Conservation (phyloP, 2,888 invertebrate species). For the Eumerus sabulonum region DNA sequence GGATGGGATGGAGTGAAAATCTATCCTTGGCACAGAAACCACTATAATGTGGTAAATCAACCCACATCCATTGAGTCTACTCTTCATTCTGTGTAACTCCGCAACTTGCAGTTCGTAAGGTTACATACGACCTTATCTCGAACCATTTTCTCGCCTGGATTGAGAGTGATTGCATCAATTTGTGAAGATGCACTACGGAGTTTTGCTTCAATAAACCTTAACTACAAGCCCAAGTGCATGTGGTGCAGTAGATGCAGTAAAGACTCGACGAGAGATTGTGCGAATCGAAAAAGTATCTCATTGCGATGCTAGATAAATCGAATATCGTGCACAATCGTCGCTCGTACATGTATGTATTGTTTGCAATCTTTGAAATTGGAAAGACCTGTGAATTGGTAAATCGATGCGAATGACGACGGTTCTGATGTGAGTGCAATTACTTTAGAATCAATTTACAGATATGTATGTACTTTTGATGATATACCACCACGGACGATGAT, state of each 20-base stretch:
- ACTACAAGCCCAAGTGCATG: slow-evolving; percentile 12
- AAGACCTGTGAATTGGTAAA: slow-evolving; percentile 59
- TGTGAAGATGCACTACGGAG: slow-evolving; percentile 51
- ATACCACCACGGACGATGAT: too few relatives aligned
- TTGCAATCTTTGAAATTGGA: slow-evolving; percentile 50
- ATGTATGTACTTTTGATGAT: too few relatives aligned
- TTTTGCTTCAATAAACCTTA: slow-evolving; percentile 40
- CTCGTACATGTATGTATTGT: slow-evolving; percentile 14
- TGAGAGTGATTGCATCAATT: slow-evolving; percentile 59
- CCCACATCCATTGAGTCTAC: neutral
- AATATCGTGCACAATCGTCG: slow-evolving; percentile 54
- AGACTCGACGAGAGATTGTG: slow-evolving; percentile 14
- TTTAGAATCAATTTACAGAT: slow-evolving; percentile 60
- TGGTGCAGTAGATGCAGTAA: neutral
- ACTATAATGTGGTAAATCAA: too few relatives aligned
- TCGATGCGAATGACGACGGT: slow-evolving; percentile 66
- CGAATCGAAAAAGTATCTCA: too few relatives aligned
- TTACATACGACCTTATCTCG: too few relatives aligned
- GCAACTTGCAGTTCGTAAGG: too few relatives aligned
- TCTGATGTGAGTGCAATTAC: slow-evolving; percentile 61
- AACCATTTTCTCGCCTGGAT: slow-evolving; percentile 1
- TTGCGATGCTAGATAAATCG: slow-evolving; percentile 50
- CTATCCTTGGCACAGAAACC: too few relatives aligned
- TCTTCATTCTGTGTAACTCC: too few relatives aligned
- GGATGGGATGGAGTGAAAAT: too few relatives aligned